These are phyloP conservation scores for Phanerotoma sp. DNA, from an alignment of 2,888 invertebrate genomes.

Conservation along the genomic window DNA sequence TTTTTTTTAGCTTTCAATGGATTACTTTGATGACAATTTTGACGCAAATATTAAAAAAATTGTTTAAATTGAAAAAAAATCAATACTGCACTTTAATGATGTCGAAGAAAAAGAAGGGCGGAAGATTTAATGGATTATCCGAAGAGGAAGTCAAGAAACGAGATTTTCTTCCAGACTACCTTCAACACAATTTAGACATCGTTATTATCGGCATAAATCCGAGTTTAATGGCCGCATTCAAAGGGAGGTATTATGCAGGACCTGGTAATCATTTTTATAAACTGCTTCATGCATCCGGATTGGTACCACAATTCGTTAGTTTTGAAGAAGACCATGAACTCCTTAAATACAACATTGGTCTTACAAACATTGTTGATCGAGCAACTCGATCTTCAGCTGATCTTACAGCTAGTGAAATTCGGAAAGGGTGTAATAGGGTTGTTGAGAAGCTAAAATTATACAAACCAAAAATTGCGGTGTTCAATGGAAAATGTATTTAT, in stretches of 20 bases:
- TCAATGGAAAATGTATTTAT: slow-evolving; percentile 55
- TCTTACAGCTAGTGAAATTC: slow-evolving; percentile 48
- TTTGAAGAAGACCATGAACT: slow-evolving; percentile 50
- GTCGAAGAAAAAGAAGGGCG: slow-evolving; percentile 37
- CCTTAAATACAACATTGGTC: slow-evolving; percentile 46
- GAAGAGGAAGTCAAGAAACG: slow-evolving; percentile 49
- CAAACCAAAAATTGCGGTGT: slow-evolving; percentile 51
- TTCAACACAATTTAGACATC: slow-evolving; percentile 45
- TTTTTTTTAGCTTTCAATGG: no score
- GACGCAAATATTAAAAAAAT: no score
- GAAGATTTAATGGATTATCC: slow-evolving; percentile 50
- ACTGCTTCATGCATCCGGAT: slow-evolving; percentile 47
- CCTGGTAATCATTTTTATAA: slow-evolving; percentile 56
- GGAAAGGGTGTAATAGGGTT: slow-evolving; percentile 44
- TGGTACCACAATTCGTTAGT: slow-evolving; percentile 43
- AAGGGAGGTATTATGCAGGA: slow-evolving; percentile 54
- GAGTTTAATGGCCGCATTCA: slow-evolving; percentile 51
- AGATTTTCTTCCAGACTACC: slow-evolving; percentile 47
- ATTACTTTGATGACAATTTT: no score
- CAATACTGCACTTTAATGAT: background rate
- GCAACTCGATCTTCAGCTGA: slow-evolving; percentile 52
- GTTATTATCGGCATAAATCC: slow-evolving; percentile 55
- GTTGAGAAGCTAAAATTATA: slow-evolving; percentile 45
- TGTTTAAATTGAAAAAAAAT: background rate
- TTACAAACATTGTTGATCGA: slow-evolving; percentile 52